Evolutionary conservation across 1,140 invertebrate genomes (phyloP).

Genomic region (Hyposmocoma kahamanoa): DNA sequence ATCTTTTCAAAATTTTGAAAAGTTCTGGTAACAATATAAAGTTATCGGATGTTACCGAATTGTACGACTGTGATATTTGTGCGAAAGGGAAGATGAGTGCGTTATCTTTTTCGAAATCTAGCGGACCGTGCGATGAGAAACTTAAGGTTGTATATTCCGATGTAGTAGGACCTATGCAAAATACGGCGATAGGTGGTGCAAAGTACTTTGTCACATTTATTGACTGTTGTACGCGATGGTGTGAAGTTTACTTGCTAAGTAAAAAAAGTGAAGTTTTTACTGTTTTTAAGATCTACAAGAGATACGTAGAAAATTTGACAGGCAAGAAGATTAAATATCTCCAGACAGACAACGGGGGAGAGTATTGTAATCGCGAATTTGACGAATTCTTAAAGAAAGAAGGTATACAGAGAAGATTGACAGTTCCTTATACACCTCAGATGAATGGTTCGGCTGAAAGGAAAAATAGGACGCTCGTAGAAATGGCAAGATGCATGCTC

Average conservation of each 20-base stretch:
- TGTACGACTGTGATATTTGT: constrained; percentile 7
- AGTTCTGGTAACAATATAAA: neutral
- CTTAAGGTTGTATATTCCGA: constrained; percentile 32
- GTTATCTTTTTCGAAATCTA: neutral
- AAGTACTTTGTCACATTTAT: constrained; percentile 44
- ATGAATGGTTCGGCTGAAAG: neutral
- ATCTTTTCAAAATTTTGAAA: neutral
- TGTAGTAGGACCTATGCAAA: constrained; percentile 51
- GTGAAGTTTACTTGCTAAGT: constrained; percentile 28
- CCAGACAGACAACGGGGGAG: constrained; percentile 45
- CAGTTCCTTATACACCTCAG: constrained; percentile 55
- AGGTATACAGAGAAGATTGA: constrained; percentile 59
- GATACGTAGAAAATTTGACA: constrained; percentile 30
- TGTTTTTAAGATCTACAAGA: constrained; percentile 30
- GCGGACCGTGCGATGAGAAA: neutral
- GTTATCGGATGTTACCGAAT: neutral
- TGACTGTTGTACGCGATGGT: constrained; percentile 33
- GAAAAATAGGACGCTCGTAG: neutral
- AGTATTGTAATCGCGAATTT: constrained; percentile 45
- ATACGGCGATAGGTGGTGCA: constrained; percentile 23
- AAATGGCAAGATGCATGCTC: neutral
- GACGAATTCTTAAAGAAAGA: constrained; percentile 38
- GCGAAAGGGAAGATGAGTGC: neutral
- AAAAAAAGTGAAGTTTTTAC: constrained; percentile 35
- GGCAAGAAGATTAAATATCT: constrained; percentile 34